Conservation (phyloP, 1,140 invertebrate species). For the Leucophenga varia region DNA sequence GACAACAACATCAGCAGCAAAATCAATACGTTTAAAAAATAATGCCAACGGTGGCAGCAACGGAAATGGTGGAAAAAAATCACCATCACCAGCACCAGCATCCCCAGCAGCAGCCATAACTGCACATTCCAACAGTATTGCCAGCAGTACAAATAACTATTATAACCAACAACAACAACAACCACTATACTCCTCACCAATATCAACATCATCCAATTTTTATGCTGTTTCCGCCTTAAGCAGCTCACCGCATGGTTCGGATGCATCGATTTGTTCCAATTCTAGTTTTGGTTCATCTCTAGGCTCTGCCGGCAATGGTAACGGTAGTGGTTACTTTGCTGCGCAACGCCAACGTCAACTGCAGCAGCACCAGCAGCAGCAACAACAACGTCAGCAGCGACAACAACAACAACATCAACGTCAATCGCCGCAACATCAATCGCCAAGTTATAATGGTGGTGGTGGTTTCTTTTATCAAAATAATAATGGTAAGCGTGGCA, state of each 20-base stretch:
- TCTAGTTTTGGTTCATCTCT: slow-evolving; percentile 12
- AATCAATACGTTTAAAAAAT: slow-evolving; percentile 51
- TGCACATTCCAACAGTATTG: slow-evolving; percentile 57
- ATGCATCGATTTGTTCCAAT: slow-evolving; percentile 13
- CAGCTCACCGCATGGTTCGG: slow-evolving; percentile 15
- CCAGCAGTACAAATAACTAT: slow-evolving; percentile 54
- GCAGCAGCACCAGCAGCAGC: slow-evolving; percentile 31
- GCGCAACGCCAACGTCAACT: slow-evolving; percentile 26
- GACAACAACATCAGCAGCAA: slow-evolving; percentile 53
- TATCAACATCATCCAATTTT: too few relatives aligned
- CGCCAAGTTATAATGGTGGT: slow-evolving; percentile 8
- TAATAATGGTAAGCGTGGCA: slow-evolving; percentile 33
- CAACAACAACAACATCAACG: slow-evolving; percentile 22
- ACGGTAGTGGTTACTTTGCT: slow-evolving; percentile 14
- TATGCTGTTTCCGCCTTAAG: too few relatives aligned
- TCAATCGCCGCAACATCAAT: slow-evolving; percentile 37
- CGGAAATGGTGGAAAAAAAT: slow-evolving; percentile 16
- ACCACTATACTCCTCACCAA: slow-evolving; percentile 36
- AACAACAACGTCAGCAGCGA: slow-evolving; percentile 33
- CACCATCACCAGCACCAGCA: slow-evolving; percentile 34
- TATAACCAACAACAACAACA: slow-evolving; percentile 35
- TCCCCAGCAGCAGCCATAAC: slow-evolving; percentile 29
- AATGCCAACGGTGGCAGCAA: slow-evolving; percentile 20
- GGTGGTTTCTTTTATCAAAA: slow-evolving; percentile 35
- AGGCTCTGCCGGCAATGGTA: slow-evolving; percentile 7